phyloP scores from a whole-genome alignment of 2,888 invertebrate species.

The Xestia xanthographa region DNA sequence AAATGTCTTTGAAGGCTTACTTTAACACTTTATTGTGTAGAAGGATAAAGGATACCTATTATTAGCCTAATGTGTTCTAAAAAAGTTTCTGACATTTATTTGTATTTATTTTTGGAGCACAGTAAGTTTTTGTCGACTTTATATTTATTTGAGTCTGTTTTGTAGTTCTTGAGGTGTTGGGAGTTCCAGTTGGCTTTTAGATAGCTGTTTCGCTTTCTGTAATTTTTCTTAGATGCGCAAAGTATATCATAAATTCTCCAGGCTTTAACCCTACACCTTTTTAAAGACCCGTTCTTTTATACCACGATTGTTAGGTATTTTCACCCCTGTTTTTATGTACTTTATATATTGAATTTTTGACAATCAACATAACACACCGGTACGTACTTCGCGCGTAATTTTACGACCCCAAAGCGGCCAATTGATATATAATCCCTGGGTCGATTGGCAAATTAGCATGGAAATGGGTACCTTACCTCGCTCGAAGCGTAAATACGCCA shows the following conservation, averaged over 20 bases:
- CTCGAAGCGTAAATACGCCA: constrained; percentile 30
- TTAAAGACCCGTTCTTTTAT: neutral
- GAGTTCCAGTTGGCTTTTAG: neutral
- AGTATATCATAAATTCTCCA: neutral
- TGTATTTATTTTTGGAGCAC: constrained; percentile 20
- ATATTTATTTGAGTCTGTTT: neutral
- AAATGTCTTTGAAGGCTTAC: constrained; percentile 17
- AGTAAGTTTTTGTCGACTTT: neutral
- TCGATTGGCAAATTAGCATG: constrained; percentile 52
- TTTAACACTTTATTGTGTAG: neutral
- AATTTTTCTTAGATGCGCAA: no score
- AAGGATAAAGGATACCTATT: neutral
- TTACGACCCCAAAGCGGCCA: neutral
- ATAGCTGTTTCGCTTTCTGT: neutral
- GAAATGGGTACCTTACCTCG: constrained; percentile 27
- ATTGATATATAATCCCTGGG: constrained; percentile 46
- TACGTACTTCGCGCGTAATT: neutral
- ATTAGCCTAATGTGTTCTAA: neutral
- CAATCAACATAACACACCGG: neutral
- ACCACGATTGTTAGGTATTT: neutral
- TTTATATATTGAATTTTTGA: neutral
- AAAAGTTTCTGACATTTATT: constrained; percentile 33
- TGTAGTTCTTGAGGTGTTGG: constrained; percentile 3
- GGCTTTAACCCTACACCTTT: neutral
- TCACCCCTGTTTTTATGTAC: no score